Evolutionary conservation across 30 jellyfish, hydroid and myxozoan genomes (phyloP), one percentile per base, ranked within the genome.

Genomic region (Euphysa ruthae): DNA sequence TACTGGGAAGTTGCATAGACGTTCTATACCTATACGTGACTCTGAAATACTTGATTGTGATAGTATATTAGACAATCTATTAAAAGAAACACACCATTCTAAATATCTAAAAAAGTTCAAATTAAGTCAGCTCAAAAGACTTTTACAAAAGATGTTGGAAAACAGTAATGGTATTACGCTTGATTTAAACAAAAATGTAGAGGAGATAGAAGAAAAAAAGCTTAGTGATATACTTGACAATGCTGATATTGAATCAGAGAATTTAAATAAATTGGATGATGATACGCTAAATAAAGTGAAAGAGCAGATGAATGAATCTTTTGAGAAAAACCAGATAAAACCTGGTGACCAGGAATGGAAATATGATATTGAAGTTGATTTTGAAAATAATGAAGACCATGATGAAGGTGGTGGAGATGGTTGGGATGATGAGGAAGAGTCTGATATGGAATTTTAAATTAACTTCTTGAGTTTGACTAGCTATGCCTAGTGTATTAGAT

Each of bases 331-430:
- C 42, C 66, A 89, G 60, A 69, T 87, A 30, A 87, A 64, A 49
- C 97, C 97, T 0, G 94, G 90, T 27, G 97, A 87, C 62, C 57
- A 43, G 23, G 78, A 79, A 23, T 87, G 97, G 97, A 71, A 87
- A 58, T 87, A 87, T 63, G 94, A 87, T 16, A 35, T 87, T 0
- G 97, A 87, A 43, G 93, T 80, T 61, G 86, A 70, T 43, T 78
- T 15, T 7, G 70, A 65, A 6, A 74, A 57, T 12, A 65, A 70
- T 25, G 69, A 50, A 10, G 65, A 69, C 30, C 58, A 70, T 25
- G 69, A 50, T 14, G 65, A 69, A 38, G 63, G 74, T 1, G 97
- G 77, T 49, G 69, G 85, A 0, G 20, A 68, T 38, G 93, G 91
- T 15, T 88, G 97, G 97, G 92, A 77, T 57, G 93, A 71, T 23